Evolutionary conservation across 1,140 invertebrate genomes (phyloP), one percentile per base, ranked within the genome.

Genomic region (Drosophila gunungcola): DNA sequence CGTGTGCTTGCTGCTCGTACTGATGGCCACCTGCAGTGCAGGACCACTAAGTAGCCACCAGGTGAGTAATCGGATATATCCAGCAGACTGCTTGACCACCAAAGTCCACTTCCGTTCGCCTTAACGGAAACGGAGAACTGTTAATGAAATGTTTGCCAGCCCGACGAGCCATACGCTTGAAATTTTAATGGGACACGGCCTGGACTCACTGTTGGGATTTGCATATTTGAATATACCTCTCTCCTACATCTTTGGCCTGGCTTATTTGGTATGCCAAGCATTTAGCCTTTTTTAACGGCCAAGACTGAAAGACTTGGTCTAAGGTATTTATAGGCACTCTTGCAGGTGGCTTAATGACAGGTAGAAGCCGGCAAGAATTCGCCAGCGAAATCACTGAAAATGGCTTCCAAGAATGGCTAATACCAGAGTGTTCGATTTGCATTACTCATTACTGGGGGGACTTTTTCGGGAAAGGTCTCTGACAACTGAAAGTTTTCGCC

Each of bases 191-290:
- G 61, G 73, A 60, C 58, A 70, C 54, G 42, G 45, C 65, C 67
- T 49, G 64, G 67, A 70, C 52, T 49, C 49, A 10, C 2, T n/a
- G 16, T 21, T 21, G 9, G 48, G 73, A 34, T 51, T 51, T 51
- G 48, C 48, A 51, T 51, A 85, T 80, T 80, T 74, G 77, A 81
- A 85, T 85, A 80, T 63, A 52, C 64, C 52, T 55, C 52, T 43
- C 11, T 43, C 11, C 38, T 48, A 41, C 60, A 32, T 51, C 49
- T 60, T 13, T 39, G 41, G 21, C 45, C 34, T 34, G 43, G 53
- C 80, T 70, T 78, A 90, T 63, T 84, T 89, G 73, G 85, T 89
- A 89, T 89, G 84, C 84, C 79, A 61, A 73, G 57, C 76, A 84
- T 58, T 89, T 80, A 80, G 79, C 72, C 83, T 86, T 86, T 48